Evolutionary conservation across 2,888 invertebrate genomes (phyloP), one percentile per base, ranked within the genome.

Genomic region (Unio delphinus): DNA sequence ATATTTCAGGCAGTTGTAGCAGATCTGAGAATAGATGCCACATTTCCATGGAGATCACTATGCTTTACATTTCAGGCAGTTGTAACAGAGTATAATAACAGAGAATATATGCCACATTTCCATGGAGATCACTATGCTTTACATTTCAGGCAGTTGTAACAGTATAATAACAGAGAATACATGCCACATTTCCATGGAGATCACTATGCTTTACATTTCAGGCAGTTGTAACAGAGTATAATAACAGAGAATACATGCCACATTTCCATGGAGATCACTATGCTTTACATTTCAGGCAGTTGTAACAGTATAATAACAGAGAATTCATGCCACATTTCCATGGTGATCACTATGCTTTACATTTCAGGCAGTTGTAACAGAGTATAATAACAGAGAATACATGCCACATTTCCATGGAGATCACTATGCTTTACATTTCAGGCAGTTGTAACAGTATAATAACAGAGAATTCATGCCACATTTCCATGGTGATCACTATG

Each of bases 381-480:
- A 75, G 59, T 74, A 65, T 57, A 62, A 56, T 15, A 56, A 65
- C 61, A 30, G 45, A 45, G 69, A 66, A 18, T 69, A 68, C 15
- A 80, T 80, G 80, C 80, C 80, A 4, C 72, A 74, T 65, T 76
- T 80, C 65, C 80, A 80, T 70, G 73, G 62, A 26, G 71, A 70
- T 65, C 74, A 70, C 64, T 76, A 6, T n/a, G 20, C 8, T 61
- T 61, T 61, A 20, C 30, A 26, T 64, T 23, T 23, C 23, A 23
- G 23, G 23, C 23, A 23, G 23, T 23, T 23, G 56, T 73, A 45
- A 65, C 73, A 23, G 59, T 74, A 65, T 57, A 62, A 58, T 15
- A 23, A 23, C 61, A 34, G 34, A 34, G 34, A 34, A 34, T 7
- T 8, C 1, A 34, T 34, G 34, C 7, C 34, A 34, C 7, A 6